These are phyloP conservation scores for Drosophila nigromelanica DNA, from an alignment of 1,140 invertebrate genomes.

Conservation along the genomic window DNA sequence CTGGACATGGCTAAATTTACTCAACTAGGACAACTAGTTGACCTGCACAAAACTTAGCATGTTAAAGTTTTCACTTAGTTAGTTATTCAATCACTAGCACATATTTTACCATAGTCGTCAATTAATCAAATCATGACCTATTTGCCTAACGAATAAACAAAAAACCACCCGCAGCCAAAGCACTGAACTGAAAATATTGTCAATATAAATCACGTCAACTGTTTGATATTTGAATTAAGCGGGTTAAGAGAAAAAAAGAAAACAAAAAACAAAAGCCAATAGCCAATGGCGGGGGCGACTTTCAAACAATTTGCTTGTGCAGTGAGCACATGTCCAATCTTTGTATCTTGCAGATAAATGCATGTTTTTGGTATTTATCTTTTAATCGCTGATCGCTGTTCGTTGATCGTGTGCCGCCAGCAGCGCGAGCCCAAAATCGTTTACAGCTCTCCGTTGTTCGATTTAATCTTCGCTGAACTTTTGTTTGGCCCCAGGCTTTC, in stretches of 20 bases:
- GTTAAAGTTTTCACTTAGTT: background rate
- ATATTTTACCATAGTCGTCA: slow-evolving; percentile 17
- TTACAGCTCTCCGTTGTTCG: slow-evolving; percentile 25
- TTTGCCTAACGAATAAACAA: slow-evolving; percentile 26
- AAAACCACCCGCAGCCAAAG: slow-evolving; percentile 12
- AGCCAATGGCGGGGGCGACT: background rate
- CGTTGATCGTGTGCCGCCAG: slow-evolving; percentile 31
- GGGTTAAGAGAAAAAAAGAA: slow-evolving; percentile 6
- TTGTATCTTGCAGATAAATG: slow-evolving; percentile 54
- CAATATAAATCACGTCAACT: slow-evolving; percentile 66
- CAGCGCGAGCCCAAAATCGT: slow-evolving; percentile 52
- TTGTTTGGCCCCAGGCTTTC: background rate
- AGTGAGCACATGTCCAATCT: slow-evolving; percentile 55
- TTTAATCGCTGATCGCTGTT: background rate
- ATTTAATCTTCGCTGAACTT: slow-evolving; percentile 42
- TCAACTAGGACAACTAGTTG: background rate
- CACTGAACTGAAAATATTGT: slow-evolving; percentile 40
- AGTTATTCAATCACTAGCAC: slow-evolving; percentile 7
- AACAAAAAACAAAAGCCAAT: slow-evolving; percentile 6
- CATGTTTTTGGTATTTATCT: slow-evolving; percentile 39
- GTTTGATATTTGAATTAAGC: slow-evolving; percentile 24
- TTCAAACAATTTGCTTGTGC: slow-evolving; percentile 50
- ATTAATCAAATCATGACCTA: slow-evolving; percentile 58
- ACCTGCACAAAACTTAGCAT: no score
- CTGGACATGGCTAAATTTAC: no score